phyloP scores from a whole-genome alignment of 2,888 invertebrate genomes.

The Meloe dianella region DNA sequence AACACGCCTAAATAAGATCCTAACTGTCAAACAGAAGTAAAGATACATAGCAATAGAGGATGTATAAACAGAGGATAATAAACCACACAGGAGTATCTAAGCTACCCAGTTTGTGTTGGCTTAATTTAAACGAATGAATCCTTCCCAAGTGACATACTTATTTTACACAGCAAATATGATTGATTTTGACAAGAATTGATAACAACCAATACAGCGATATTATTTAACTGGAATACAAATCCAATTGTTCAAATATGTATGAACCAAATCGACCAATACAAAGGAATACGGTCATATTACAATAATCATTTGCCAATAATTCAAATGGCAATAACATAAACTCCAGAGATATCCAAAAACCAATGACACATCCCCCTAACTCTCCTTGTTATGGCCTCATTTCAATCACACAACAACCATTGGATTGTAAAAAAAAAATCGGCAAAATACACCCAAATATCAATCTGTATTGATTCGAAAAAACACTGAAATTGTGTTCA shows the following conservation, averaged over 20 bases:
- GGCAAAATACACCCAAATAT: not conserved
- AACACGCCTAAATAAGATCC: no score
- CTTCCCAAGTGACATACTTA: not conserved
- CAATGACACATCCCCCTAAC: not conserved
- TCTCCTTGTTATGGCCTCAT: not conserved
- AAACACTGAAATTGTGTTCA: not conserved
- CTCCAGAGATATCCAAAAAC: not conserved
- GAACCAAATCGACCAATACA: not conserved
- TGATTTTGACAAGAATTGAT: slow-evolving; percentile 26
- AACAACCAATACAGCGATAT: slow-evolving; percentile 11
- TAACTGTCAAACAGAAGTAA: no score
- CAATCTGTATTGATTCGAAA: not conserved
- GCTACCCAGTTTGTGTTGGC: not conserved
- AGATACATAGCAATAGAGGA: no score
- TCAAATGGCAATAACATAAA: slow-evolving; percentile 1
- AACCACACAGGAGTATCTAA: not conserved
- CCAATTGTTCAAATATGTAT: slow-evolving; percentile 13
- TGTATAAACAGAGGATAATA: not conserved
- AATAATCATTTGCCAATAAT: not conserved
- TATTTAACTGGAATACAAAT: slow-evolving; percentile 22
- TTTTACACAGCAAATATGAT: not conserved
- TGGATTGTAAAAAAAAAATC: not conserved
- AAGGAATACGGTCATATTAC: not conserved
- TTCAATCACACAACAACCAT: not conserved
- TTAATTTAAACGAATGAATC: not conserved